Evolutionary conservation across 2,797 vertebrate species (phyloP), one percentile per base, ranked within the genome.

Genomic region (Lacerta viridis): DNA sequence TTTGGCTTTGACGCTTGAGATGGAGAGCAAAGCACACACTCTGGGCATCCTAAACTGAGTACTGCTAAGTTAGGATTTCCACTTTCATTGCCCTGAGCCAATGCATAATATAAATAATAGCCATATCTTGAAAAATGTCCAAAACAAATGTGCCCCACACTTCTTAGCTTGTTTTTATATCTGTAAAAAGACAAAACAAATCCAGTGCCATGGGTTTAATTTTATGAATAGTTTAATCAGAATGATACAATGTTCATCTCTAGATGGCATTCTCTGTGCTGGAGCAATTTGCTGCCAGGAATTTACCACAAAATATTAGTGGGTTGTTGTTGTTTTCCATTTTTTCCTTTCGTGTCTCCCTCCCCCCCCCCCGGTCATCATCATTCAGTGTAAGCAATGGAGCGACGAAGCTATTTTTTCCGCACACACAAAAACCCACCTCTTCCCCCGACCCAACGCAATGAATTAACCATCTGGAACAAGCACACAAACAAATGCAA

Each of bases 381-480:
- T 91, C 20, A 74, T 66, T 92, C 59, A 88, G 80, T 85, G 81
- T 86, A 94, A 92, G 75, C 91, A 91, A 59, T 88, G 93, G 79
- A 90, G 89, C 7, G 84, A 71, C 17, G n/a, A 55, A 93, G 74
- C 41, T 88, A 36, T 83, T 39, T 1, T 66, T 43, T 66, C 77
- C 29, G 1, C 43, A 7, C 25, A 50, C 25, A 5, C 0, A 43
- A 55, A 55, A 55, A 55, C 13, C 50, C 15, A 15, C 11, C n/a
- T 74, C 36, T 74, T 36, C 33, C 25, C 20, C 36, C 23, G 13
- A 55, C 80, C 55, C 83, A 36, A 75, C 9, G 25, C 64, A 80
- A 46, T 80, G 90, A 95, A 94, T 94, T 90, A 93, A 87, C 91
- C 88, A 88, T 93, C 86, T 93, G 80, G 92, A 95, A 93, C 41